Evolutionary conservation across 2,113 vertebrate species (phyloP), one percentile per base, ranked within the genome.

Genomic region (Chloropsis hardwickii): DNA sequence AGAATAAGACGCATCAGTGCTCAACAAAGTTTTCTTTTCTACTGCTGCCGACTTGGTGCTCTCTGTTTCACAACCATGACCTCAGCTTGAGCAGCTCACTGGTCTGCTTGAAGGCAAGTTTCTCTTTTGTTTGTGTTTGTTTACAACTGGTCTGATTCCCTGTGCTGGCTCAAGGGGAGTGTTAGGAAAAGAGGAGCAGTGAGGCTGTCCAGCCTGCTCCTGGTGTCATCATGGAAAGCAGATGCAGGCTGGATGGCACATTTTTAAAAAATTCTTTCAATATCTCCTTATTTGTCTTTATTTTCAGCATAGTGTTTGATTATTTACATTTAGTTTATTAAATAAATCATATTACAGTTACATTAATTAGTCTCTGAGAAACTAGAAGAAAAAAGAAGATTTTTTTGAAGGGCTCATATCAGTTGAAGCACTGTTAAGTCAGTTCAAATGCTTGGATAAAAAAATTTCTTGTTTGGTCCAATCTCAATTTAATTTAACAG

Each of bases 31-130:
- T 42, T 88, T 78, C 11, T 76, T 65, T 86, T 66, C 51, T 31
- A 15, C 67, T 23, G 3, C 64, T 3, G 3, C 11, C 3, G 1
- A 33, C 40, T 51, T 11, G 2, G 12, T 66, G 39, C 24, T 81
- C 5, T 54, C 18, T 0, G 0, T 76, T 88, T 74, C 45, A 48
- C 1, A 1, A 7, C 20, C 1, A 0, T 58, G 31, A 50, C 44
- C 79, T 88, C 51, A 42, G 31, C 37, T 53, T 0, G 0, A 31
- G 27, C 40, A 51, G 37, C 31, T 66, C 31, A 21, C 11, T 48
- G 27, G 11, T 44, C 47, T 78, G 29, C n/a, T 33, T 70, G 51
- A 61, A 50, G 47, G 54, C 20, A 40, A 25, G 18, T 37, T 47
- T 89, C 28, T 87, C 50, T 74, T 70, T n/a, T 62, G 11, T 40